Evolutionary conservation across 1,140 invertebrate genomes (phyloP), one percentile per base, ranked within the genome.

Genomic region (Aphelinus certus): DNA sequence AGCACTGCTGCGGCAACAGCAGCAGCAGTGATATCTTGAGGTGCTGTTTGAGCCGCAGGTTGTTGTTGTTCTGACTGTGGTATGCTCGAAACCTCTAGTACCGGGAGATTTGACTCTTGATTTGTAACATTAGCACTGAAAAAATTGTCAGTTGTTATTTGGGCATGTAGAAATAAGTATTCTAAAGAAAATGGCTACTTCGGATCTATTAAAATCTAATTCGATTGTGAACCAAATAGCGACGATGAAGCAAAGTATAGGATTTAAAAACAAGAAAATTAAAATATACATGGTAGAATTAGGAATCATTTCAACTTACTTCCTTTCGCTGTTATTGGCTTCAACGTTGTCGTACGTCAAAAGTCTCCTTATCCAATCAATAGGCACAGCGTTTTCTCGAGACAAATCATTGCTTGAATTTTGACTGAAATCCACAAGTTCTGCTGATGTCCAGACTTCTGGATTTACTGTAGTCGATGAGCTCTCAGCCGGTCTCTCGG

Each of bases 281-380:
- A 2, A 57, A 3, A 56, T 56, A 26, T 26, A 26, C 26, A 26
- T 26, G 26, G 26, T 26, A 26, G 26, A 26, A 26, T 26, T 5
- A 60, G 10, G 45, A 48, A 3, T 3, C 3, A 62, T 1, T 62
- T 49, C 3, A 9, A 77, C 76, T 78, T 76, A 83, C 82, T 83
- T 86, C 81, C 82, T 83, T 66, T 85, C 85, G 26, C 26, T 26
- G 9, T 82, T 80, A 63, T 77, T 79, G 3, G 81, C 71, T 71
- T 85, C 85, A 7, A 63, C 7, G 70, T 70, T 81, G n/a, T 84
- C 83, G 10, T 84, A 82, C 3, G 83, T 83, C 6, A 88, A 78
- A 46, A 88, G 78, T 76, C 81, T 80, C 64, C 85, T 83, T 0
- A 88, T 85, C 86, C 86, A 88, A 66, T 87, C 83, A 1, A 83